Conservation (phyloP, 2,113 vertebrate genomes). For the Oriolus oriolus region DNA sequence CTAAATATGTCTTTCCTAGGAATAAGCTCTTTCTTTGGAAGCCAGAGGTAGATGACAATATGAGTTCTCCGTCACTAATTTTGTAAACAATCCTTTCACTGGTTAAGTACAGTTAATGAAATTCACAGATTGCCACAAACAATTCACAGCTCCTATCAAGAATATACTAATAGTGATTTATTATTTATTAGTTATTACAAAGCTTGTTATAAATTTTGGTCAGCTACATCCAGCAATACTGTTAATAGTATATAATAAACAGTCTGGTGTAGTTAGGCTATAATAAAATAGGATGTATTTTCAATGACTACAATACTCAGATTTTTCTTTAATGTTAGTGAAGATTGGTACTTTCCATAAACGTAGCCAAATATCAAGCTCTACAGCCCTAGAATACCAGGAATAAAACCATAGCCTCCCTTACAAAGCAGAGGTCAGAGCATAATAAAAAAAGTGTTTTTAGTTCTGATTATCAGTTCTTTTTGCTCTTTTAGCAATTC, state of each 20-base stretch:
- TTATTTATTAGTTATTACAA: not conserved
- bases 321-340: not conserved
- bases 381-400: not conserved
- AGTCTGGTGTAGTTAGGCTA: not conserved
- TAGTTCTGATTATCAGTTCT: not conserved
- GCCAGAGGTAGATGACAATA: not conserved
- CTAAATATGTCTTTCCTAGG: not conserved
- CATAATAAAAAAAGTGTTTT: not conserved
- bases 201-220: not conserved
- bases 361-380: not conserved
- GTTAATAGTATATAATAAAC: not conserved
- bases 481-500: not conserved
- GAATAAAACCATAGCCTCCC: not conserved
- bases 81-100: not conserved
- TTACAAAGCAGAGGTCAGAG: not conserved
- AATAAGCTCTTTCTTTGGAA: not conserved
- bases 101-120: not conserved
- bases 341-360: not conserved
- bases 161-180: not conserved
- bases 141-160: not conserved
- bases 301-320: not conserved
- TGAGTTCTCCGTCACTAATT: not conserved
- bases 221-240: not conserved
- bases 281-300: not conserved
- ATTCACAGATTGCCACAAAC: not conserved